Base-by-base conservation (phyloP, 2,888 invertebrate species). In the Melinopterus prodromus region DNA sequence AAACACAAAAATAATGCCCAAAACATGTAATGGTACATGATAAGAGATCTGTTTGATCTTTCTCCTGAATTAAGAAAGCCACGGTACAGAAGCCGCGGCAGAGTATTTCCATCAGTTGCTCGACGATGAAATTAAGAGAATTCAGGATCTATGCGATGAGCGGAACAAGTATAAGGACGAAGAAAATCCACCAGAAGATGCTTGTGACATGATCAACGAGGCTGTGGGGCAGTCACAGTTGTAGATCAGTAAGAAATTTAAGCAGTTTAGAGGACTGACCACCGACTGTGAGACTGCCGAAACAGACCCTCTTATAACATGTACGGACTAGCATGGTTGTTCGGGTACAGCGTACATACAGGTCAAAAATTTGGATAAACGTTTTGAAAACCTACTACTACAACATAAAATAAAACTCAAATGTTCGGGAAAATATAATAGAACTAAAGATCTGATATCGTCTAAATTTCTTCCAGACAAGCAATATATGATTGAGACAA, bases 281-380 rank as follows among this genome's bases (percentile, higher is more conserved):
- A 88, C 89, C 78, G 84, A 87, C 0, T 91, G 89, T 86, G 79
- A 79, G 53, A 38, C 83, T 16, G 83, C 84, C 36, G 87, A 90
- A 37, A 90, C 90, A 15, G 86, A 89, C 37, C 90, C 91, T 82
- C 89, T 91, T 9, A 91, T 94, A 70, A 93, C 92, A 0, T 91
- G 92, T 80, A 92, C 92, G 6, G 97, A 97, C 90, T 90, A 97
- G 78, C 94, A 94, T 84, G 97, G 97, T 37, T 97, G 96, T 90
- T 97, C 97, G 97, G 97, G 97, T 85, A 94, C 96, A 94, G 92
- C 96, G 69, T 92, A 92, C 83, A 92, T 95, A 88, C 96, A 96
- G 90, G 91, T 90, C 0, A 92, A 92, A 78, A 93, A 95, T 84
- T 90, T 95, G 4, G 91, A 93, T 85, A 89, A 91, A 85, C 88